Conservation (phyloP, 2,113 vertebrate genomes). For the Illadopsis cleaveri region DNA sequence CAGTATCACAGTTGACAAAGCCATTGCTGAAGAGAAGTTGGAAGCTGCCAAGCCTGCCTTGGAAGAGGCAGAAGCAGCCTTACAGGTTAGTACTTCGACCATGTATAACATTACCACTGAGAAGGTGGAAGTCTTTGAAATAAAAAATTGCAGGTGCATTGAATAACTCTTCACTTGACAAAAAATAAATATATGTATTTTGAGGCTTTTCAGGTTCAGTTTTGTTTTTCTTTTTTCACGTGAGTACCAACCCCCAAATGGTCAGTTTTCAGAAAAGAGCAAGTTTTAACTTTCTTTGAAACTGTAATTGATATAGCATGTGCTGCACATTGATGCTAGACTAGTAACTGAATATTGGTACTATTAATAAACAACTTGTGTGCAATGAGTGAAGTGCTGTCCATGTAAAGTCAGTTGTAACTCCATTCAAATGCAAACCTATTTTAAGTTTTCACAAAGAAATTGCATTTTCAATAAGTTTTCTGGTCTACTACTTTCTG, state of each 20-base stretch:
- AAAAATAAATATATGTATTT: background rate
- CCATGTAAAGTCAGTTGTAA: background rate
- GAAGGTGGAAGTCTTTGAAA: background rate
- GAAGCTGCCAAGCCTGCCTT: slow-evolving; percentile 90
- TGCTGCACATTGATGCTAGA: background rate
- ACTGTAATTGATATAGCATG: background rate
- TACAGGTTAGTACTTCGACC: slow-evolving; percentile 77
- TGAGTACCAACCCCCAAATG: background rate
- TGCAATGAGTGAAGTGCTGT: background rate
- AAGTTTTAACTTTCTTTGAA: background rate
- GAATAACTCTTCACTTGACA: background rate
- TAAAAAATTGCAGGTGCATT: background rate
- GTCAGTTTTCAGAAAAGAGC: background rate
- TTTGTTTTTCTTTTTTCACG: background rate
- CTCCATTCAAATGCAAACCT: background rate
- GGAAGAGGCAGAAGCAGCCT: slow-evolving; percentile 88
- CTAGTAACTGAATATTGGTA: background rate
- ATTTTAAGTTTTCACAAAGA: background rate
- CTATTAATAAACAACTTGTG: background rate
- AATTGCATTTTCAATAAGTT: background rate
- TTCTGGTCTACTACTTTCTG: background rate
- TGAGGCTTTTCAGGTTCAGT: background rate
- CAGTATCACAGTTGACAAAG: slow-evolving; percentile 91
- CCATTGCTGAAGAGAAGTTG: slow-evolving; percentile 88
- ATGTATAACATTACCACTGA: background rate